These are phyloP conservation scores for Phalanger gymnotis DNA, from an alignment of 2,797 vertebrate species.

Conservation along the genomic window DNA sequence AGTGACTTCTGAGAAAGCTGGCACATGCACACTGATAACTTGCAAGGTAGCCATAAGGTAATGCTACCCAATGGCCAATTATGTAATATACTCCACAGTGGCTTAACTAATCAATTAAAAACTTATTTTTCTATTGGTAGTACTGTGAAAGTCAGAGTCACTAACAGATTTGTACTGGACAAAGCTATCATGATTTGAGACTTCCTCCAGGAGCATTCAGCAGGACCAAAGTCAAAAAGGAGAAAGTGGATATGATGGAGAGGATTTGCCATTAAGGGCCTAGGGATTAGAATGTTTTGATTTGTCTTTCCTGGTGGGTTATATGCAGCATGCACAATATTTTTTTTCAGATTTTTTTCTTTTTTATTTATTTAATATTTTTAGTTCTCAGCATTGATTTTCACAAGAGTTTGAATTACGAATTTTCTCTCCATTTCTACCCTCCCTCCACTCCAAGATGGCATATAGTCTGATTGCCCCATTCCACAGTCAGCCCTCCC, in stretches of 20 bases:
- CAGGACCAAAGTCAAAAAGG: background rate
- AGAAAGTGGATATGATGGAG: background rate
- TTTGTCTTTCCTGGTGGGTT: background rate
- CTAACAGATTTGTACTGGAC: background rate
- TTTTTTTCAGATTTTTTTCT: too few species aligned
- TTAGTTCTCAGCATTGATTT: too few species aligned
- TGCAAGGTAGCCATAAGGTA: background rate
- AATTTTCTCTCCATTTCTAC: too few species aligned
- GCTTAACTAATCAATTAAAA: background rate
- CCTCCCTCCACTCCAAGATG: too few species aligned
- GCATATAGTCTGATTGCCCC: too few species aligned
- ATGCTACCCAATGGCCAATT: background rate
- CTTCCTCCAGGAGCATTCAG: background rate
- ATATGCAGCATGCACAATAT: background rate
- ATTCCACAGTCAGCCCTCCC: too few species aligned
- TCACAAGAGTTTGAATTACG: too few species aligned
- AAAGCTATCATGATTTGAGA: background rate
- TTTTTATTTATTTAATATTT: too few species aligned
- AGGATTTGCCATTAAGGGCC: background rate
- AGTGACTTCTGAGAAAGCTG: background rate
- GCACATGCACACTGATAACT: background rate
- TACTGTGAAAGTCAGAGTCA: background rate
- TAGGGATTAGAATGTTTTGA: background rate
- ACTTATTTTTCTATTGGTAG: background rate
- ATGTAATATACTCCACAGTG: background rate